Base-by-base conservation (phyloP, 2,797 vertebrate genomes). In the Lacerta agilis region DNA sequence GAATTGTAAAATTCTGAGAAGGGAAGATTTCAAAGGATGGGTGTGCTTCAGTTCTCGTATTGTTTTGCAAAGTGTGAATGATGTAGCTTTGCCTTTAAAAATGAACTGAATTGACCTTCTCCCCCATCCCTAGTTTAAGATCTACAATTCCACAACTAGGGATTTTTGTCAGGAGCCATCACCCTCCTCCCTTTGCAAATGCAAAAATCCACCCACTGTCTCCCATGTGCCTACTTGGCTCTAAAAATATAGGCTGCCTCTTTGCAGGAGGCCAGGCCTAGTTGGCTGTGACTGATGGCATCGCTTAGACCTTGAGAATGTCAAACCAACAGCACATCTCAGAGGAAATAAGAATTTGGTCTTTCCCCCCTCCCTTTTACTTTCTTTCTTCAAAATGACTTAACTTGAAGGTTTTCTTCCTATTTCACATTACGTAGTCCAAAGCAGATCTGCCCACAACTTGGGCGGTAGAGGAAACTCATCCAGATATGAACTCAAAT, bases 251-350 rank as follows among this genome's bases (percentile, higher is more conserved):
- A 25, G 38, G 18, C 84, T 83, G 76, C 55, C 38, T 18, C 75
- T 45, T 82, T 78, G 55, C 81, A 36, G 23, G 73, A n/a, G 72
- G 1, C 72, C 80, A 67, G 33, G 61, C 45, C 88, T 80, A 49
- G 75, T 0, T 91, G 93, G 58, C 92, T 85, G 38, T 88, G 83
- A 89, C 88, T 81, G 83, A 92, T 83, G 86, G 84, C 66, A 92
- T 73, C 85, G 86, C 82, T 85, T 88, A 58, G 58, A 88, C 85
- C 90, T 92, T 72, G 83, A 81, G 78, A 92, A 83, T 83, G 66
- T 89, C 86, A 87, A 90, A 45, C 86, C 17, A 2, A 2, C 5
- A 80, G 2, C 27, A 25, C 49, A 36, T 69, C 45, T 84, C 79
- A 0, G 36, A 4, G 7, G 78, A 88, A 94, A 91, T 17, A 86